Percentiles rank a stretch among this genome's conserved stretches.
These are phyloP conservation scores for Melolontha melolontha DNA, from an alignment of 2,888 invertebrate species.

Conservation along the genomic window DNA sequence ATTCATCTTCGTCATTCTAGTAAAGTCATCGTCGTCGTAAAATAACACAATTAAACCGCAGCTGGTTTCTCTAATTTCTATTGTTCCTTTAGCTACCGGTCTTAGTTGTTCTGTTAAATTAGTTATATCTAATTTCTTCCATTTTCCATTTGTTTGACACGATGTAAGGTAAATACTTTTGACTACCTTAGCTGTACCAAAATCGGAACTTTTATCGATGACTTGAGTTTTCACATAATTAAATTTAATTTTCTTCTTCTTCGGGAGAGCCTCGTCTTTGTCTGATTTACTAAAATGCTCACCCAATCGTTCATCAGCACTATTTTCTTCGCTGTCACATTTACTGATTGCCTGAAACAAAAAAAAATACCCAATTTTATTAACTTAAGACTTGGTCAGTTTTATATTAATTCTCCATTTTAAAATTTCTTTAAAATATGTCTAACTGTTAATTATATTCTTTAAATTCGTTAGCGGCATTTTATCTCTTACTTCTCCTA, in stretches of 20 bases:
- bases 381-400: too few species aligned
- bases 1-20: slow-evolving; percentile 62
- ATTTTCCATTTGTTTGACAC: slow-evolving; percentile 29
- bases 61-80: slow-evolving; percentile 50
- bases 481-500: too few species aligned
- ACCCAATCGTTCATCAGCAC: slow-evolving; percentile 35
- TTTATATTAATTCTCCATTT: too few species aligned
- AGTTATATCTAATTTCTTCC: slow-evolving; percentile 33
- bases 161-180: slow-evolving; percentile 49
- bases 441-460: too few species aligned
- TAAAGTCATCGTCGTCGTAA: slow-evolving; percentile 62
- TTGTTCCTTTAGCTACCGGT: slow-evolving; percentile 46
- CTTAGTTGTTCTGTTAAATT: slow-evolving; percentile 42
- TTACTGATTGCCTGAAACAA: slow-evolving; percentile 15
- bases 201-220: slow-evolving; percentile 29
- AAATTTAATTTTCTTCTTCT: slow-evolving; percentile 41
- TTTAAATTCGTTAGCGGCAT: too few species aligned
- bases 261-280: slow-evolving; percentile 20
- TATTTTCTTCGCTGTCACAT: slow-evolving; percentile 32
- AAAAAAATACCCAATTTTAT: background rate
- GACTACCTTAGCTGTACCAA: slow-evolving; percentile 19
- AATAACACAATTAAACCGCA: slow-evolving; percentile 65
- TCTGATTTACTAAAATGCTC: slow-evolving; percentile 24
- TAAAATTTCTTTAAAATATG: too few species aligned
- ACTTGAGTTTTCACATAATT: slow-evolving; percentile 34